Percentiles rank a stretch among this genome's conserved stretches.
Evolutionary conservation across 1,140 invertebrate genomes (phyloP).

Genomic region (Lepidurus packardi): DNA sequence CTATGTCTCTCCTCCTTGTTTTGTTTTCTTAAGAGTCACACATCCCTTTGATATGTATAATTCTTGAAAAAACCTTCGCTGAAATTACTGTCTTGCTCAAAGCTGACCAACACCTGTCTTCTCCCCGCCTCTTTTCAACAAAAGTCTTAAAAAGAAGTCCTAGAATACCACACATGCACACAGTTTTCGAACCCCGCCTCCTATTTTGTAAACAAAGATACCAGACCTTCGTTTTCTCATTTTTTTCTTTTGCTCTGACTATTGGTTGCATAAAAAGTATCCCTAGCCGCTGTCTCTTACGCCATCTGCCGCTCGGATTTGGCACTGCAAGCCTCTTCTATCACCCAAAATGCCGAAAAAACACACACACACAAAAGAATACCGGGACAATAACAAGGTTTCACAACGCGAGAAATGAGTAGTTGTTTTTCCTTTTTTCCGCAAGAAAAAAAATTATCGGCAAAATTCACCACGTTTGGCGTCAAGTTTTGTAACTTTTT

Average conservation of each 20-base stretch:
- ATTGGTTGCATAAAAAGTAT: conserved; percentile 9
- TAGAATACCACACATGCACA: neutral
- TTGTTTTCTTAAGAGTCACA: neutral
- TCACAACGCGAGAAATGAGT: neutral
- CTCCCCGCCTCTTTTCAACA: neutral
- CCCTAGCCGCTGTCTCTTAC: neutral
- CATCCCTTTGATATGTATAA: conserved; percentile 2
- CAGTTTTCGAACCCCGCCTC: neutral
- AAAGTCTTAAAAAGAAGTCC: neutral
- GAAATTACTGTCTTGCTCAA: neutral
- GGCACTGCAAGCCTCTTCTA: conserved; percentile 2
- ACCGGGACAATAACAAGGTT: neutral
- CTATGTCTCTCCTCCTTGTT: neutral
- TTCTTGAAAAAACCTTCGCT: neutral
- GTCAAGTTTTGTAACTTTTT: neutral
- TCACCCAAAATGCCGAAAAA: neutral
- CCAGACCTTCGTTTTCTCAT: neutral
- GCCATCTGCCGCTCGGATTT: neutral
- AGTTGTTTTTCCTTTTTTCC: neutral
- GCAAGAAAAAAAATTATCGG: neutral
- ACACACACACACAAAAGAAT: neutral
- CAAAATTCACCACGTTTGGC: conserved; percentile 7
- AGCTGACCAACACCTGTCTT: neutral
- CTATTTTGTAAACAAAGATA: conserved; percentile 6
- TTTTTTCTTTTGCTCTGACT: conserved; percentile 10